Base-by-base conservation (phyloP, 2,113 vertebrate species). In the Tichodroma muraria region DNA sequence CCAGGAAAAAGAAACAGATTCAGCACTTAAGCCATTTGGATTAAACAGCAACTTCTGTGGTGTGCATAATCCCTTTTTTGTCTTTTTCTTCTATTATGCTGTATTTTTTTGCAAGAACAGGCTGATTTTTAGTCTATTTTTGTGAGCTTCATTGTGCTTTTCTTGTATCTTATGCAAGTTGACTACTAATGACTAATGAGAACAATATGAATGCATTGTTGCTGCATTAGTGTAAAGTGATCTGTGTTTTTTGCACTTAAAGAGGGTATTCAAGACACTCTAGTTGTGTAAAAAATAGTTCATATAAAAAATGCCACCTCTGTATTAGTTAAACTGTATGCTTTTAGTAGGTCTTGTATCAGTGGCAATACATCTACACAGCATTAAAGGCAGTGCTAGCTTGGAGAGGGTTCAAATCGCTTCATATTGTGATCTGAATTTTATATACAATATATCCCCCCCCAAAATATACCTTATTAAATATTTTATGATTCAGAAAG, bases 351-450 rank as follows among this genome's bases (percentile, higher is more conserved):
- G 97, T 98, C 97, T 98, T 98, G 98, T 98, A 98, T 98, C 95
- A 96, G 98, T 98, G 98, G 97, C 97, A 97, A 97, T 97, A 97
- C 97, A 97, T 98, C 97, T 98, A 97, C 98, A 98, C 31, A 40
- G 94, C 97, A 96, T 97, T 97, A 97, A 97, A 97, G 96, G 97
- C 98, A 98, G 97, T 97, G 97, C 97, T 98, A 98, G 98, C 98
- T 98, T 98, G 97, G 97, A 98, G 97, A 98, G 90, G 97, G 95
- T 98, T 98, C 97, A 98, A 98, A 98, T 98, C 68, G 98, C 98
- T 99, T 99, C 98, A 98, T 99, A 98, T 99, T 98, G 99, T 99
- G 98, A 99, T 98, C 98, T 98, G 98, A 99, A 99, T 99, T 99
- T 99, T 99, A 99, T 99, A 99, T 99, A 99, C 99, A 99, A 98